These are phyloP conservation scores for Zootoca vivipara DNA, from an alignment of 2,113 vertebrate species.

Conservation along the genomic window DNA sequence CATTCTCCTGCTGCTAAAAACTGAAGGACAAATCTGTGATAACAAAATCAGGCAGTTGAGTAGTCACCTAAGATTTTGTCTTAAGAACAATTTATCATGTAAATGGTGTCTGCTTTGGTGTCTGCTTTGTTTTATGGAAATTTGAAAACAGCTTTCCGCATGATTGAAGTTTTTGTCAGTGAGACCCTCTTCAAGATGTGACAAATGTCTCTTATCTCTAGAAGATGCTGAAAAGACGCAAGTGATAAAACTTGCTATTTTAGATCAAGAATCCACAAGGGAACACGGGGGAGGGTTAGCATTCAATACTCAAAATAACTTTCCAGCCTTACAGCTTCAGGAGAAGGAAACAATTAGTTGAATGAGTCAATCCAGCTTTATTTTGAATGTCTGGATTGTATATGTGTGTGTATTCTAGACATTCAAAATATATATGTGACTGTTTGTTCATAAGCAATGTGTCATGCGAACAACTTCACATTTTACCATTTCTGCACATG, in stretches of 20 bases:
- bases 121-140: slow-evolving; percentile 86
- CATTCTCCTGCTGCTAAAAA: slow-evolving; percentile 75
- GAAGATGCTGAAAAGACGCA: slow-evolving; percentile 59
- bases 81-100: slow-evolving; percentile 89
- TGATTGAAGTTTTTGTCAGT: slow-evolving; percentile 87
- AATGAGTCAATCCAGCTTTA: neutral
- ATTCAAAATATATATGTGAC: slow-evolving; percentile 16
- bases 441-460: neutral
- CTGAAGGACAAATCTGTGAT: slow-evolving; percentile 82
- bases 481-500: neutral
- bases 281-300: slow-evolving; percentile 30
- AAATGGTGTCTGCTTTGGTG: slow-evolving; percentile 84
- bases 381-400: neutral
- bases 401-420: no score
- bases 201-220: slow-evolving; percentile 82
- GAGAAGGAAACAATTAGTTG: slow-evolving; percentile 10
- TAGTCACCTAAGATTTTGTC: slow-evolving; percentile 82
- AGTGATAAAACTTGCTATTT: slow-evolving; percentile 61
- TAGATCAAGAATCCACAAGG: slow-evolving; percentile 40
- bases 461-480: neutral
- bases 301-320: slow-evolving; percentile 34
- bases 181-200: slow-evolving; percentile 75
- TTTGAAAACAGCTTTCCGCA: slow-evolving; percentile 88
- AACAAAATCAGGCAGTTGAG: slow-evolving; percentile 77
- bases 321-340: neutral